These are phyloP conservation scores for Lerema accius DNA, from an alignment of 1,140 invertebrate genomes.

Conservation along the genomic window DNA sequence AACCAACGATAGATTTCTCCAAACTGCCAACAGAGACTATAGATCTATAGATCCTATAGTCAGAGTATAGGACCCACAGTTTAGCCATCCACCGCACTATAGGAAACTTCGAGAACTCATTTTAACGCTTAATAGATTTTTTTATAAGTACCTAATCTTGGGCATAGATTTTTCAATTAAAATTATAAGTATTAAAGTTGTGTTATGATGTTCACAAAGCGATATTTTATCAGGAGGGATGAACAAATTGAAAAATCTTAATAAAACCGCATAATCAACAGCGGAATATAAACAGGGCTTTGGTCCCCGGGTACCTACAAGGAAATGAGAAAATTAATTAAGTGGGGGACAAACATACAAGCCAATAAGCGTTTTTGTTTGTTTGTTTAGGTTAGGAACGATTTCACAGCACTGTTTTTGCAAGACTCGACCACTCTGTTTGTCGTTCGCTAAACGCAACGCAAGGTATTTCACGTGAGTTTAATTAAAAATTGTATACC, in stretches of 20 bases:
- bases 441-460: conserved; percentile 24
- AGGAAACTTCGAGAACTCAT: too few relatives aligned
- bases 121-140: too few relatives aligned
- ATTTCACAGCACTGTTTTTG: conserved; percentile 40
- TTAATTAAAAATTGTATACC: conserved; percentile 17
- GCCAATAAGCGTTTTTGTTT: conserved; percentile 62
- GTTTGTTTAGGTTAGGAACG: conserved; percentile 61
- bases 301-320: conserved; percentile 43
- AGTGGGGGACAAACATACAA: conserved; percentile 59
- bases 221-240: neutral
- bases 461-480: conserved; percentile 24
- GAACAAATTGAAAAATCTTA: conserved; percentile 28
- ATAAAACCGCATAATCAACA: conserved; percentile 22
- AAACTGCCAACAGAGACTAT: too few relatives aligned
- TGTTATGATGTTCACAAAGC: neutral
- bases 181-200: too few relatives aligned
- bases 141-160: too few relatives aligned
- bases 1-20: too few relatives aligned
- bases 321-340: conserved; percentile 76
- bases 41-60: too few relatives aligned
- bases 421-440: conserved; percentile 37
- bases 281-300: conserved; percentile 23
- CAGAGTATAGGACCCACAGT: too few relatives aligned
- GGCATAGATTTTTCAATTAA: too few relatives aligned
- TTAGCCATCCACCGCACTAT: too few relatives aligned